Conservation (phyloP, 2,888 invertebrate species). For the Lucinisca nassula region DNA sequence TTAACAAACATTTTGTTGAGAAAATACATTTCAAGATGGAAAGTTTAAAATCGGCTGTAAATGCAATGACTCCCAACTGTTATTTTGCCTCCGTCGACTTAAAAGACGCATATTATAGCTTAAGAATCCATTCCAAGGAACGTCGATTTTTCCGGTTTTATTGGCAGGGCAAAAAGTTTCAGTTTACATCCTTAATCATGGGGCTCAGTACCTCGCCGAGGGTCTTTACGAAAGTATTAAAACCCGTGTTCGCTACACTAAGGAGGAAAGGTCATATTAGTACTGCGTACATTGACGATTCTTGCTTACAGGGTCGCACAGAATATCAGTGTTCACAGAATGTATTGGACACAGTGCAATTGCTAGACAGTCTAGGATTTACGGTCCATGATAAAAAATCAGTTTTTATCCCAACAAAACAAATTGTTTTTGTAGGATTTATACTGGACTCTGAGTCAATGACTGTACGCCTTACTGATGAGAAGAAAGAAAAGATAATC, state of each 20-base stretch:
- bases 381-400: slow-evolving; percentile 61
- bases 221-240: background rate
- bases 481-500: slow-evolving; percentile 2
- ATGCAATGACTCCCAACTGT: too few relatives aligned
- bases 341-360: background rate
- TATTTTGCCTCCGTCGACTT: too few relatives aligned
- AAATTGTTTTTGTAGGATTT: slow-evolving; percentile 49
- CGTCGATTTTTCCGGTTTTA: too few relatives aligned
- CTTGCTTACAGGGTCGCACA: background rate
- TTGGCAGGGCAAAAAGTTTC: background rate
- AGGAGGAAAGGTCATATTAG: background rate
- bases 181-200: background rate
- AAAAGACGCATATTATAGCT: too few relatives aligned
- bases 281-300: background rate
- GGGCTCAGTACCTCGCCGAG: background rate
- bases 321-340: background rate
- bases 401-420: slow-evolving; percentile 39
- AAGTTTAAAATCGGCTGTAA: background rate
- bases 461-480: slow-evolving; percentile 20
- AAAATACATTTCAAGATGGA: slow-evolving; percentile 3
- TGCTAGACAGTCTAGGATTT: background rate
- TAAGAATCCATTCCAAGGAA: too few relatives aligned
- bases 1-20: background rate
- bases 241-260: background rate
- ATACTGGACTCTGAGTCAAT: slow-evolving; percentile 28